These are phyloP conservation scores for Polyergus mexicanus DNA, from an alignment of 1,140 invertebrate species.

Conservation along the genomic window DNA sequence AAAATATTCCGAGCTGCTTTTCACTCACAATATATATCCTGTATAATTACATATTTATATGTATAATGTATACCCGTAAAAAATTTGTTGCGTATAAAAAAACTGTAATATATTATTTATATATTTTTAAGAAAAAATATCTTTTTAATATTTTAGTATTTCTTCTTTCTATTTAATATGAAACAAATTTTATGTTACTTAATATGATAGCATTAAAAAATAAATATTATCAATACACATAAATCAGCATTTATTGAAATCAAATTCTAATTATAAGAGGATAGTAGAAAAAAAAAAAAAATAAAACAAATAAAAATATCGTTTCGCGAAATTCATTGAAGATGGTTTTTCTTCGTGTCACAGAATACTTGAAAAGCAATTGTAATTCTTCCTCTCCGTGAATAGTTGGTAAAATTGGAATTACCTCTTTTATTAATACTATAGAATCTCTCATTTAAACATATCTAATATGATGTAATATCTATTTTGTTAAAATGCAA, in stretches of 20 bases:
- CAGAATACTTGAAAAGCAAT: neutral
- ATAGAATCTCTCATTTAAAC: neutral
- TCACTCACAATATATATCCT: neutral
- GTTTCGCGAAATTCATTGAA: neutral
- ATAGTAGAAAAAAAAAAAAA: no score
- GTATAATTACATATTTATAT: neutral
- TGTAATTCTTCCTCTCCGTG: neutral
- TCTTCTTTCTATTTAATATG: no score
- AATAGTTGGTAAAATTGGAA: neutral
- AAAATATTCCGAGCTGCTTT: neutral
- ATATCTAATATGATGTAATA: neutral
- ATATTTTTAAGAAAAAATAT: neutral
- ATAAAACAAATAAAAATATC: neutral
- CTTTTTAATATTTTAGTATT: no score
- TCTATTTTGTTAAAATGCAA: slow-evolving; percentile 18
- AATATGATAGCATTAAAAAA: no score
- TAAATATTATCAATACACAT: no score
- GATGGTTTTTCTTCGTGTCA: neutral
- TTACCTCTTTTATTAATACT: neutral
- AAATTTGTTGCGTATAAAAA: no score
- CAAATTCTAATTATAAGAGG: no score
- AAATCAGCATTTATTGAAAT: no score
- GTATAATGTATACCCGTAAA: neutral
- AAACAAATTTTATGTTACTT: no score
- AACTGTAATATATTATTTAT: neutral